A percentile compares a stretch with the other conserved stretches of the same genome.
These are phyloP conservation scores for Lasioglossum figueresi DNA, from an alignment of 2,888 invertebrate species.

Conservation along the genomic window DNA sequence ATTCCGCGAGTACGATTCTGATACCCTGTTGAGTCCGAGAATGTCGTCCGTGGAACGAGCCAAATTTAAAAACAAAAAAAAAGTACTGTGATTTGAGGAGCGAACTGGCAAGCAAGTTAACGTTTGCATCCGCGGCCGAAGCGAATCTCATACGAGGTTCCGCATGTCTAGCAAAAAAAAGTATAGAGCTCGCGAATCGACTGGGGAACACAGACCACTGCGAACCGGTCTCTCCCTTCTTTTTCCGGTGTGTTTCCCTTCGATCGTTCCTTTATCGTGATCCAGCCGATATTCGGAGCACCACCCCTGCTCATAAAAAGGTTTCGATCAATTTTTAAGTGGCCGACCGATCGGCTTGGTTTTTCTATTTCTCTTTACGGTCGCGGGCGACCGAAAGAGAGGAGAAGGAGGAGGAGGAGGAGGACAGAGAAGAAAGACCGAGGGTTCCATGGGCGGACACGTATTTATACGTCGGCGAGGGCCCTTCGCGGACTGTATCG, in stretches of 20 bases:
- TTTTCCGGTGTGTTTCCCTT: constrained; percentile 20
- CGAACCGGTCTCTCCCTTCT: constrained; percentile 69
- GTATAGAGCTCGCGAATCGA: constrained; percentile 61
- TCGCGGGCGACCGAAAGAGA: background rate
- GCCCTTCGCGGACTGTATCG: constrained; percentile 37
- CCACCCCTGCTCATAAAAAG: constrained; percentile 68
- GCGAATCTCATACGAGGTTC: background rate
- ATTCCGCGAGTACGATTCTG: background rate
- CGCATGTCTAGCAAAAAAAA: background rate
- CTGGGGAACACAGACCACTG: constrained; percentile 69
- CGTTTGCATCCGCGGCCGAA: background rate
- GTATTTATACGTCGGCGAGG: constrained; percentile 48
- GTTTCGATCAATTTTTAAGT: constrained; percentile 74
- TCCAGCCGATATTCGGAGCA: constrained; percentile 65
- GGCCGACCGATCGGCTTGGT: constrained; percentile 37
- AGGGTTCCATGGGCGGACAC: constrained; percentile 15
- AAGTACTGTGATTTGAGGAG: background rate
- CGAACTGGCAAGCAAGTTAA: background rate
- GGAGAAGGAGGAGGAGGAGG: background rate
- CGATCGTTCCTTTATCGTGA: constrained; percentile 44
- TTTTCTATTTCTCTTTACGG: constrained; percentile 41
- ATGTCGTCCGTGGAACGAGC: background rate
- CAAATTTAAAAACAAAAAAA: background rate
- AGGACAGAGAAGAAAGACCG: background rate
- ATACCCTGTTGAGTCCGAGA: background rate